Conservation (phyloP, 2,113 vertebrate genomes). For the Suncus etruscus region DNA sequence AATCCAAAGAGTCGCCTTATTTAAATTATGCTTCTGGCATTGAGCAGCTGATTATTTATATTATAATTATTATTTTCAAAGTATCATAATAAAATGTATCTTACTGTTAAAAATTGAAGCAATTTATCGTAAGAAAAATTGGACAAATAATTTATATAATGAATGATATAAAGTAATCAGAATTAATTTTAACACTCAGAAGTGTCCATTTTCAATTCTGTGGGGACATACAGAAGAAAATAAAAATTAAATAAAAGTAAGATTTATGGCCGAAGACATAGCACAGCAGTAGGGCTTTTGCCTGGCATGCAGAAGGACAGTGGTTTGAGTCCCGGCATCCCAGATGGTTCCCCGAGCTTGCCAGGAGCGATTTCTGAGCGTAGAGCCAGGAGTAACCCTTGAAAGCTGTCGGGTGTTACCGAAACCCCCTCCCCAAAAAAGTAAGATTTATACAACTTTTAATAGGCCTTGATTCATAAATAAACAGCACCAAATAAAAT, state of each 20-base stretch:
- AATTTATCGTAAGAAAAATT: constrained; percentile 67
- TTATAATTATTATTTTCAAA: constrained; percentile 35
- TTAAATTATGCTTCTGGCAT: constrained; percentile 36
- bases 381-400: no score
- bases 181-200: constrained; percentile 61
- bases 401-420: no score
- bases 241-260: neutral
- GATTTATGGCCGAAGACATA: no score
- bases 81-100: constrained; percentile 60
- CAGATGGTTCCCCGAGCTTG: no score
- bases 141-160: constrained; percentile 56
- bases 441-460: no score
- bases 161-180: constrained; percentile 49
- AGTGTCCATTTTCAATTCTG: constrained; percentile 42
- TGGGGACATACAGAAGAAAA: neutral
- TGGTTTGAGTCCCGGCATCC: no score
- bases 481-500: constrained; percentile 18
- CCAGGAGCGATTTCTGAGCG: no score
- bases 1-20: neutral
- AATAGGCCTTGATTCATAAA: neutral
- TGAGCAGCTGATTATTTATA: neutral
- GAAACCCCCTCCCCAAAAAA: no score
- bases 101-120: constrained; percentile 41
- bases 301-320: no score
- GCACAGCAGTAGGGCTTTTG: no score